Conservation (phyloP, 2,113 vertebrate genomes). For the Podiceps cristatus region DNA sequence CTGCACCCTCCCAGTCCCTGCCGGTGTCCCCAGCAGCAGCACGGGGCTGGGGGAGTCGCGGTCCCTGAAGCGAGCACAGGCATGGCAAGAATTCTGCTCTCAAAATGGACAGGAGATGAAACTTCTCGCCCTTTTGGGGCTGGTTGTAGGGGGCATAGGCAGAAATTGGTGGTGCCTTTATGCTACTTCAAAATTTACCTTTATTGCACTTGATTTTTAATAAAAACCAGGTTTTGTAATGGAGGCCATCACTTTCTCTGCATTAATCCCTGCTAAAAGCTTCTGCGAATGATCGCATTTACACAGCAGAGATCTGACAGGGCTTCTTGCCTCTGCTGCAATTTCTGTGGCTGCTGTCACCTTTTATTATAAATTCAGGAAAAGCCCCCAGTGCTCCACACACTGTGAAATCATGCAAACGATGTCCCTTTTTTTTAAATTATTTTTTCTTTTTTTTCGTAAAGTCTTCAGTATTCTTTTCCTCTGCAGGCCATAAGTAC, state of each 20-base stretch:
- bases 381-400: not conserved
- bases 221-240: not conserved
- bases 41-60: accelerated
- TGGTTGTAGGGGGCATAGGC: not conserved
- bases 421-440: not conserved
- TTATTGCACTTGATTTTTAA: not conserved
- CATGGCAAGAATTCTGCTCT: not conserved
- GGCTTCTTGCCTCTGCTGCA: not conserved
- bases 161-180: not conserved
- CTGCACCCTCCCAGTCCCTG: not conserved
- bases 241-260: not conserved
- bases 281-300: not conserved
- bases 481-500: not conserved
- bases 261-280: not conserved
- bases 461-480: not conserved
- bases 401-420: not conserved
- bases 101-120: not conserved
- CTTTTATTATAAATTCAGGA: constrained; percentile 26
- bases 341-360: constrained; percentile 59
- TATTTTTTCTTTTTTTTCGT: not conserved
- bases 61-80: not conserved
- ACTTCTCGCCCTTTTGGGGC: not conserved
- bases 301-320: constrained; percentile 23
- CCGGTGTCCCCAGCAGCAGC: not conserved
- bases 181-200: not conserved